Evolutionary conservation across 1,140 invertebrate species (phyloP), one percentile per base, ranked within the genome.

Genomic region (Delia radicum): DNA sequence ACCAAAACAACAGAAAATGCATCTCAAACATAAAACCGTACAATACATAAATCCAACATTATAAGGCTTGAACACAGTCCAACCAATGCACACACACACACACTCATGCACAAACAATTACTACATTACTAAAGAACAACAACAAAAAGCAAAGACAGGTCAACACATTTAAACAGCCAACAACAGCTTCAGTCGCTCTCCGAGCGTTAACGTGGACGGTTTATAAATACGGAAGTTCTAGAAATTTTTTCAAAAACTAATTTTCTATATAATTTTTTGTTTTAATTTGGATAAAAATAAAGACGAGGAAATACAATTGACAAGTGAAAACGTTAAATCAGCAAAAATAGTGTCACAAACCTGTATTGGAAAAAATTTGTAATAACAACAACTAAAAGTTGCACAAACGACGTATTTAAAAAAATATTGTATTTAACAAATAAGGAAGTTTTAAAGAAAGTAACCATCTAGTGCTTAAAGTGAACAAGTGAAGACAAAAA

Each of bases 381-480:
- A 63, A 63, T n/a, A 27, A 24, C 7, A 63, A 27, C 4, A 27
- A 63, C 13, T 63, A 26, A 21, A 26, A 65, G 15, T 65, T 65
- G 62, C 27, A 65, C 12, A 65, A 15, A 10, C 21, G 29, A 65
- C 28, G n/a, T 31, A n/a, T 29, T n/a, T 28, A 37, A 69, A 24
- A 69, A 33, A 69, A 69, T 33, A 37, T 69, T 69, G 29, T 21
- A 55, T 55, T 55, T 4, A 55, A 55, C 65, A 24, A 69, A 69
- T 33, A 69, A 69, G 65, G 65, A 69, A 69, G 65, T 69, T 69
- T 69, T 37, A 69, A 69, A 69, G 65, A 69, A 69, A 69, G 65
- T 37, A 8, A 29, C 10, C 63, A n/a, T n/a, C n/a, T n/a, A 31
- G 37, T 24, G 65, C 13, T 55, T 4, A 24, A n/a, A 15, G 48